Base-by-base conservation (phyloP, 2,113 vertebrate species). In the Coregonus clupeaformis region DNA sequence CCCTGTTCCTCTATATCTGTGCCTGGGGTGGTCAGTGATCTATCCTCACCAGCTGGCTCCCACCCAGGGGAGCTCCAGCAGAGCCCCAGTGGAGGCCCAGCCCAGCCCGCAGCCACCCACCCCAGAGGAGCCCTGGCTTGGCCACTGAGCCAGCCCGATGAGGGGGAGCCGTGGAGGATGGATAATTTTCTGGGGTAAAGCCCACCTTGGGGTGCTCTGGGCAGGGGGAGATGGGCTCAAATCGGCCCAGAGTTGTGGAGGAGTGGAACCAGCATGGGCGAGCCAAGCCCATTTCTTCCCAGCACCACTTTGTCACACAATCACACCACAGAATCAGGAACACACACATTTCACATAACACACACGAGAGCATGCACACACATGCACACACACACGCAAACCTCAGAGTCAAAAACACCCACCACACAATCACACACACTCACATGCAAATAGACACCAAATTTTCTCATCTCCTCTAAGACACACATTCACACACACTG, bases 251-350 rank as follows among this genome's bases (percentile, higher is more conserved):
- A 84, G 82, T 68, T 79, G 49, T 72, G 66, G 73, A 78, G 59
- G 57, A 79, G 68, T 18, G 69, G 9, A 71, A 80, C 82, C 83
- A 86, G 74, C 80, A 66, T 66, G 88, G 77, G 64, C 45, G 69
- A 32, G 86, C 86, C 89, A 91, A 89, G 75, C 87, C 82, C 80
- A 68, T 89, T 89, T 82, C 85, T 85, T 86, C 85, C 77, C 29
- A 20, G 18, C 60, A n/a, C 36, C 57, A 1, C 42, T 71, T 76
- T 74, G 83, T 78, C 83, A 82, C 76, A 16, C 25, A 64, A 82
- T 82, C 80, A 85, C 79, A 86, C 13, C 68, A 64, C 60, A 69
- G 6, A 42, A 66, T 16, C 36, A 60, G 63, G 22, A 47, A 62
- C 14, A 55, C 55, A 55, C 71, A 77, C 65, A 70, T 13, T 22